Conservation (phyloP, 1,140 invertebrate genomes). For the Streblospio benedicti region DNA sequence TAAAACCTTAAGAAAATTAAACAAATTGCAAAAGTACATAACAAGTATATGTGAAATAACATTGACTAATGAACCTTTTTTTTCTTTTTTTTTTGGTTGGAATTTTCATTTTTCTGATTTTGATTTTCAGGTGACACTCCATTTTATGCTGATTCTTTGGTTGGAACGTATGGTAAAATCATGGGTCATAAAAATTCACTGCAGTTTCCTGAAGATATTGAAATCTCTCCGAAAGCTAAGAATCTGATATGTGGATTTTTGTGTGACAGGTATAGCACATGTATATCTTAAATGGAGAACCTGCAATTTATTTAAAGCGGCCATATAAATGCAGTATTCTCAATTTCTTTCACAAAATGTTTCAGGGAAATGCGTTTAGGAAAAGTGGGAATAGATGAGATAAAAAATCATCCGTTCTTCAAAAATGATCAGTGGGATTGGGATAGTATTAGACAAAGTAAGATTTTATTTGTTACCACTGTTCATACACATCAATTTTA, state of each 20-base stretch:
- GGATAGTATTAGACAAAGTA: constrained; percentile 69
- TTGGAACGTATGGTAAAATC: constrained; percentile 99
- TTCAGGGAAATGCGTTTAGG: constrained; percentile 77
- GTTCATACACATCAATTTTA: constrained; percentile 8
- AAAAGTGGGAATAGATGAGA: constrained; percentile 86
- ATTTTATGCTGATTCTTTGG: constrained; percentile 97
- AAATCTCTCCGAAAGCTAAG: constrained; percentile 85
- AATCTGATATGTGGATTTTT: constrained; percentile 84
- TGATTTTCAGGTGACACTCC: constrained; percentile 79
- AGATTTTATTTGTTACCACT: constrained; percentile 18
- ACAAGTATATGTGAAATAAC: too few species aligned
- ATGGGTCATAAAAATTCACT: constrained; percentile 99
- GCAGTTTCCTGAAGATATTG: constrained; percentile 85
- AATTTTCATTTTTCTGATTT: background rate
- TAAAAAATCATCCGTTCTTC: constrained; percentile 91
- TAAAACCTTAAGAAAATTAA: background rate
- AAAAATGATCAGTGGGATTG: constrained; percentile 96
- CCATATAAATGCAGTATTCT: background rate
- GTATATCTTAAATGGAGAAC: constrained; percentile 45
- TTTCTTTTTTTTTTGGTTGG: too few species aligned
- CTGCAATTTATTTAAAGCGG: constrained; percentile 56
- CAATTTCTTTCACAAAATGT: constrained; percentile 3
- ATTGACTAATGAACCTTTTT: too few species aligned
- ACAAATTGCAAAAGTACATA: too few species aligned
- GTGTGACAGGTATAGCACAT: constrained; percentile 63